Percentiles rank a stretch among this genome's conserved stretches.
phyloP scores from a whole-genome alignment of 1,140 invertebrate genomes.

The Drosophila mojavensis region DNA sequence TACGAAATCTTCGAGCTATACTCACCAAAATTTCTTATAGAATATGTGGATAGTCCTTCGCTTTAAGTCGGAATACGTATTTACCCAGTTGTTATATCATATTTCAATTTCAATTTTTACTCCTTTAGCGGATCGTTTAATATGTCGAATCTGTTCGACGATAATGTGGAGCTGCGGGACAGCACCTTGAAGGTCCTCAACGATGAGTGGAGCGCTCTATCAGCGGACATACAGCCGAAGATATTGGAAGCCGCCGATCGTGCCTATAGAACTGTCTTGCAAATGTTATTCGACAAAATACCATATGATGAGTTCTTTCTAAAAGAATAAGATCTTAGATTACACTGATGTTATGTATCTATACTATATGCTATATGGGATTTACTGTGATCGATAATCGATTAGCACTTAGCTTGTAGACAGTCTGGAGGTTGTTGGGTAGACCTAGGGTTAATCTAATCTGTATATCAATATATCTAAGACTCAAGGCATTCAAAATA shows the following conservation, averaged over 20 bases:
- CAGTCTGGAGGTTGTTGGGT: too few relatives aligned
- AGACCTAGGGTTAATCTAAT: too few relatives aligned
- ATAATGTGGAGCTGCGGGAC: constrained; percentile 52
- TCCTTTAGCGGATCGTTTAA: constrained; percentile 48
- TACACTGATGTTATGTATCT: too few relatives aligned
- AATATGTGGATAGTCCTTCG: too few relatives aligned
- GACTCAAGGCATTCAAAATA: too few relatives aligned
- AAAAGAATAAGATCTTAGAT: neutral
- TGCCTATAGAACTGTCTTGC: constrained; percentile 23
- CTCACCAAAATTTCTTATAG: too few relatives aligned
- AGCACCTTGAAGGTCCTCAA: constrained; percentile 62
- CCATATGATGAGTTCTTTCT: constrained; percentile 65
- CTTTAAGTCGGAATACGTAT: too few relatives aligned
- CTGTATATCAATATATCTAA: too few relatives aligned
- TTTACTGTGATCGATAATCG: too few relatives aligned
- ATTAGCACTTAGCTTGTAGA: neutral
- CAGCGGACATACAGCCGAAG: constrained; percentile 54
- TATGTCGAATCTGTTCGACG: constrained; percentile 58
- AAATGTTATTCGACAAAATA: constrained; percentile 44
- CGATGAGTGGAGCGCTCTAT: constrained; percentile 48
- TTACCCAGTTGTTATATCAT: neutral
- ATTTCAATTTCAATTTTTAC: neutral
- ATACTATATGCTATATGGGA: too few relatives aligned
- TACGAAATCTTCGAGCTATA: too few relatives aligned
- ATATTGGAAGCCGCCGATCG: constrained; percentile 45